Base-by-base conservation (phyloP, 2,888 invertebrate genomes). In the Diloba caeruleocephala region DNA sequence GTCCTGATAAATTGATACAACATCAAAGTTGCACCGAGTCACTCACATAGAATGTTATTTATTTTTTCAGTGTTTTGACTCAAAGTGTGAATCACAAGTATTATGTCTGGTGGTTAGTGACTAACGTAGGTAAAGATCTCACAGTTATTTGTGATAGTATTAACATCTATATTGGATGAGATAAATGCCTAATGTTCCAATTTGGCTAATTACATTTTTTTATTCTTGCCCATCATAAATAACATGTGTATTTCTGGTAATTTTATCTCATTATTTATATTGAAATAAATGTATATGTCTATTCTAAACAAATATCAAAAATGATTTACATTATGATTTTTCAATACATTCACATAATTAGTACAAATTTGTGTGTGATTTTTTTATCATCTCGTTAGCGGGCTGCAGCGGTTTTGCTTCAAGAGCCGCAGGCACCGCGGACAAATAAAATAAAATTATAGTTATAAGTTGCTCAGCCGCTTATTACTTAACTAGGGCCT, bases 401-500 rank as follows among this genome's bases (percentile, higher is more conserved):
- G 7, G 21, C 81, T 79, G 84, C 74, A 81, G 80, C 78, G 84
- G 86, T 84, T 86, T 82, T 71, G 84, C 76, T 79, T 70, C 79
- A 67, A 67, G 71, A 75, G 86, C 83, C 79, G 74, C 84, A 82
- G 86, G 77, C 81, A 68, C 73, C 53, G 81, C 84, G 83, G 85
- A 71, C 87, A 87, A 90, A 90, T 86, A 89, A 91, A 91, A 87
- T 79, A 76, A 89, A 87, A 90, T 88, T 89, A 89, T 90, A 90
- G 89, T 91, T 91, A 89, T 81, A 90, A 85, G 88, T 85, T 86
- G 80, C 82, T 77, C 76, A 77, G 80, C 85, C 87, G 88, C 89
- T 90, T 89, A 88, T 90, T 92, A 92, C 90, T 89, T 89, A 92
- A 91, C 89, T 90, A 90, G 88, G 78, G 76, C 85, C 84, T 84